phyloP scores from a whole-genome alignment of 1,140 invertebrate genomes.

The Magallana ariakensis region DNA sequence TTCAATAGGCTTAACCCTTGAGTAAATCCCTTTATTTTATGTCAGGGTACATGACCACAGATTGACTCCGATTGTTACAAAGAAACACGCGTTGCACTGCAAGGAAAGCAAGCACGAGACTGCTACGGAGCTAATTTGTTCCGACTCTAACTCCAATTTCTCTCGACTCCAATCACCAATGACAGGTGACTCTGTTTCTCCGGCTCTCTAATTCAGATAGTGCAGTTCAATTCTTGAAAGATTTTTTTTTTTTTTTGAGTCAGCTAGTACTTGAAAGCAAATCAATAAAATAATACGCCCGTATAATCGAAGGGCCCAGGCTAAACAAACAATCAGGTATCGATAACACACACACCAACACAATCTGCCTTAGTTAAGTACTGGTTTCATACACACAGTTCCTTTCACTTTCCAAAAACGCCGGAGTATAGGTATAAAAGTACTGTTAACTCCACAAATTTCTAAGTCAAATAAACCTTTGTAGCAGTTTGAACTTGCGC shows the following conservation, averaged over 20 bases:
- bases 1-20: conserved; percentile 29
- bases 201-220: not conserved
- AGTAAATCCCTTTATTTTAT: conserved; percentile 33
- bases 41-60: conserved; percentile 1
- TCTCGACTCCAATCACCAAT: not conserved
- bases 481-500: not conserved
- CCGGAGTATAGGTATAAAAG: not conserved
- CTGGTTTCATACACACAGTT: not conserved
- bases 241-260: not conserved
- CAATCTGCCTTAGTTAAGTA: not conserved
- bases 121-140: not conserved
- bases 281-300: conserved; percentile 29
- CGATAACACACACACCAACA: not conserved
- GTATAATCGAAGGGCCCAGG: conserved; percentile 22
- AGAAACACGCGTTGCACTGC: not conserved
- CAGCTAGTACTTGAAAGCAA: conserved; percentile 27
- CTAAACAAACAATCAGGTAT: conserved; percentile 32
- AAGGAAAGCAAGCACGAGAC: not conserved
- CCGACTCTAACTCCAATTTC: not conserved
- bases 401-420: not conserved
- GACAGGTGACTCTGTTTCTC: not conserved
- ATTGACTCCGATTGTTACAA: not conserved
- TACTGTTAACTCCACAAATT: conserved; percentile 9
- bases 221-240: not conserved
- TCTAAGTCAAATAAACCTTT: not conserved